Evolutionary conservation across 92 coral and sea anemone genomes (phyloP), one percentile per base, ranked within the genome.

Genomic region (Phenganax stokvisi): DNA sequence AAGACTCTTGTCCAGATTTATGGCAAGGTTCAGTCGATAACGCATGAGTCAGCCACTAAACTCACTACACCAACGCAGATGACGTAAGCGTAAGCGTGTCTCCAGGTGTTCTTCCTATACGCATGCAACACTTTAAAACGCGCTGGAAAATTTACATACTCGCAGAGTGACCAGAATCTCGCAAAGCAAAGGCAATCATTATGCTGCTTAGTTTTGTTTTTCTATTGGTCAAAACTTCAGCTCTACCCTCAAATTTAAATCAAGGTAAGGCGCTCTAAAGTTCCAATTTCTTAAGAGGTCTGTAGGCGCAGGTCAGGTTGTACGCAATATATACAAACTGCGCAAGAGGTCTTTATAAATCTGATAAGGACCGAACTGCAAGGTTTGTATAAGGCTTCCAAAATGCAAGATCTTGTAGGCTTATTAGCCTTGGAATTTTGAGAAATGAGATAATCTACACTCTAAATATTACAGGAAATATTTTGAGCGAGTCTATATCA

Each of bases 11-110:
- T 37, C 47, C 47, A 37, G 47, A 37, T 15, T 68, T 68, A 51
- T 53, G 73, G 54, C 25, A 30, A 30, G 31, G 52, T 52, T 30
- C 73, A 68, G 47, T 37, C 47, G 47, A 37, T 2, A 37, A 37
- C 47, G 47, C 47, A 37, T 37, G 47, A 68, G 12, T 53, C 52
- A 68, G 13, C 47, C 73, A 27, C 3, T 68, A 37, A n/a, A 53
- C 73, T 68, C 73, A 17, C 73, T 9, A 6, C 73, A 6, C 54
- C 54, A 6, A 37, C 73, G 47, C 73, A 1, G 51, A 9, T 68
- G 73, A 68, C 73, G 73, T 68, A 30, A 16, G 52, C 54, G 73
- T 51, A 29, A 20, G 47, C 73, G 47, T 68, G 73, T 68, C 52
- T 68, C 73, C 54, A 10, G 54, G 53, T 37, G 53, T 68, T 30